Evolutionary conservation across 23 tunicate species (phyloP), one percentile per base, ranked within the genome.

Genomic region (Corella eumyota): DNA sequence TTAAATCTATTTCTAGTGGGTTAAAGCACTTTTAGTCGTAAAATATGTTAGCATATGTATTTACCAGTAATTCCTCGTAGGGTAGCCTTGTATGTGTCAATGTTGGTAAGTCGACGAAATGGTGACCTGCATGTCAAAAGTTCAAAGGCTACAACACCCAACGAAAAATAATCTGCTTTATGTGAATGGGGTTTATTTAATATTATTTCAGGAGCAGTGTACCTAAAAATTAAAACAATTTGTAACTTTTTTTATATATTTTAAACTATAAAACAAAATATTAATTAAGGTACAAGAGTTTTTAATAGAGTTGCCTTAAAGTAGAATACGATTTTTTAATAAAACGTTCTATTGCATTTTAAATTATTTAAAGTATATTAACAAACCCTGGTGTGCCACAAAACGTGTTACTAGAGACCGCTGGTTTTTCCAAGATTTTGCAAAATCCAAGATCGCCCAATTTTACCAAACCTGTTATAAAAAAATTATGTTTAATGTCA

Each of bases 341-440:
- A n/a, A n/a, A n/a, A n/a, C n/a, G n/a, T n/a, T n/a, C n/a, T n/a
- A n/a, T n/a, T n/a, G n/a, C n/a, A n/a, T n/a, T n/a, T n/a, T n/a
- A n/a, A n/a, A n/a, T n/a, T n/a, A n/a, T n/a, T n/a, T n/a, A n/a
- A n/a, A n/a, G n/a, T n/a, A n/a, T n/a, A n/a, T n/a, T n/a, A n/a
- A n/a, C n/a, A n/a, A n/a, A 80, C 90, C 90, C 90, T 21, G 90
- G 78, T 4, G 90, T 80, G 23, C 90, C 90, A 33, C 90, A 80
- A 30, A 80, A 80, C 30, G 90, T 71, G 33, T 61, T 33, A 15
- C 79, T 80, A 1, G 34, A 17, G 20, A 22, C 24, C 34, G 31
- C 2, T 32, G 32, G 20, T 40, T 51, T 29, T 7, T 38, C 59
- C 2, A 71, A 60, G 19, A 21, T 59, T 34, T 80, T 80, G 62